Conservation (phyloP, 2,113 vertebrate species). For the Lagopus muta region DNA sequence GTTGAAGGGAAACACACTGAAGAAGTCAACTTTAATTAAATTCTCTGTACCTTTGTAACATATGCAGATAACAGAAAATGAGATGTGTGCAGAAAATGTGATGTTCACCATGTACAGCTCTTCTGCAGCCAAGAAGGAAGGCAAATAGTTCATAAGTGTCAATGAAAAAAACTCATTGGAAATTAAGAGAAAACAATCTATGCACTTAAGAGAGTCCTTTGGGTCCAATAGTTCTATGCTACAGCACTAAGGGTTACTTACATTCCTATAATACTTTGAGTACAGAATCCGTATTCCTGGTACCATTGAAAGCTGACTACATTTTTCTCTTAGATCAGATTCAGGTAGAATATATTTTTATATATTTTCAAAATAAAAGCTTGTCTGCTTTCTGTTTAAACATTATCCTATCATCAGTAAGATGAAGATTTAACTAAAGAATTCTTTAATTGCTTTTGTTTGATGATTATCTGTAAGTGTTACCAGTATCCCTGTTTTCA, state of each 20-base stretch:
- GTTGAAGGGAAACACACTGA: background rate
- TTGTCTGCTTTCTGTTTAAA: background rate
- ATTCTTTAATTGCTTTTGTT: background rate
- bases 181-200: background rate
- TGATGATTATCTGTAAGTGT: background rate
- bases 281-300: background rate
- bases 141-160: accelerated
- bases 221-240: background rate
- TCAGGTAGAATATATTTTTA: background rate
- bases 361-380: background rate
- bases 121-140: background rate
- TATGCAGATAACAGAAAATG: background rate
- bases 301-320: background rate
- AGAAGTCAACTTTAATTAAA: background rate
- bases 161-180: background rate
- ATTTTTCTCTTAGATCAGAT: background rate
- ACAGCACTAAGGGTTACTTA: background rate
- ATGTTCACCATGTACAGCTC: background rate
- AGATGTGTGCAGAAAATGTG: background rate
- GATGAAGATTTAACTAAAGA: background rate
- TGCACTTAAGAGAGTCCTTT: background rate
- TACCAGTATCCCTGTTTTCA: background rate
- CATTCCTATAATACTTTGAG: background rate
- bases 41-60: background rate
- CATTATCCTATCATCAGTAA: background rate